Evolutionary conservation across 2,888 invertebrate genomes (phyloP).

Genomic region (Alloplasta piceator): DNA sequence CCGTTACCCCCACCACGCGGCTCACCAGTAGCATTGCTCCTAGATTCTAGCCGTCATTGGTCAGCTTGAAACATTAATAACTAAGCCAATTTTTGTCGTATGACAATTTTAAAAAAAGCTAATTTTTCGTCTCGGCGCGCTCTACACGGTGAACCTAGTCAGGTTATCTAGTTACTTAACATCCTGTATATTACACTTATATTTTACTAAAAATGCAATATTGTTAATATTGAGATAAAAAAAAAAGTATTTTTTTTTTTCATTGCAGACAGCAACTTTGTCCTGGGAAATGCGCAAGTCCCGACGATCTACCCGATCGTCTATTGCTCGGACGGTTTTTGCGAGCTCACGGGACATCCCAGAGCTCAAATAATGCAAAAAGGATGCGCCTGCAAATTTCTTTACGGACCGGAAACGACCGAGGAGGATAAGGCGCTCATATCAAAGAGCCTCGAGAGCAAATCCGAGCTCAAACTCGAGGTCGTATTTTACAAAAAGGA

Average conservation of each 20-base stretch:
- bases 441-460: conserved; percentile 94
- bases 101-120: no score
- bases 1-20: no score
- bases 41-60: no score
- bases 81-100: no score
- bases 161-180: no score
- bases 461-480: conserved; percentile 96
- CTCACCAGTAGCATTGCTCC: no score
- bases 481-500: conserved; percentile 97
- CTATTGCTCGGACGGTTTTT: conserved; percentile 98
- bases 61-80: no score
- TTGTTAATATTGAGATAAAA: no score
- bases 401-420: conserved; percentile 95
- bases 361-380: conserved; percentile 98
- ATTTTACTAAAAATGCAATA: no score
- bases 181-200: no score
- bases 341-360: conserved; percentile 96
- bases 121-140: no score
- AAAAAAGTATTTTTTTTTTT: conserved; percentile 49
- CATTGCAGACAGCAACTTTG: conserved; percentile 96
- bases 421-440: conserved; percentile 95
- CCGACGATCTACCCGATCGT: conserved; percentile 95
- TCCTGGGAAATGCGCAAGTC: conserved; percentile 97
- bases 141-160: no score
- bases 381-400: conserved; percentile 97